Evolutionary conservation across 1,140 invertebrate genomes (phyloP), one percentile per base, ranked within the genome.

Genomic region (Eumeta japonica): DNA sequence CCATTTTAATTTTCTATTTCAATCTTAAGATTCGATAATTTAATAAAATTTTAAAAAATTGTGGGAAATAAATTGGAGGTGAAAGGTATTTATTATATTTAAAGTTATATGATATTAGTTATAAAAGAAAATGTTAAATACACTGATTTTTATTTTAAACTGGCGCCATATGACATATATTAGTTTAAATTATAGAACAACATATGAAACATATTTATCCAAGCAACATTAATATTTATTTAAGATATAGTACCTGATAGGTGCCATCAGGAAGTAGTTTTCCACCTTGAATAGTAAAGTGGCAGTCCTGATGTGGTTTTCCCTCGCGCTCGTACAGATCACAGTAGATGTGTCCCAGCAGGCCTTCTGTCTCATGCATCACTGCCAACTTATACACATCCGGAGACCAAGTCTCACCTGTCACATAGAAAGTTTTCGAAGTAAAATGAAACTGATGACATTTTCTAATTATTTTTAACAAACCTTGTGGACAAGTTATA

Each of bases 261-360:
- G 77, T 77, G n/a, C 90, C 90, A 74, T 95, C 85, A 0, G 81
- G 52, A 31, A 90, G 58, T 40, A 80, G 55, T 70, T 91, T 89
- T 13, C 96, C 95, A 11, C 97, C 97, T 57, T 87, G 86, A 43
- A 99, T 97, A 1, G 96, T 99, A 71, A 97, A 98, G 72, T 99
- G 97, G 60, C 97, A 98, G 62, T 99, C 97, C 79, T 98, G 94
- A 75, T 92, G 87, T 16, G 91, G 86, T 74, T 99, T 99, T 3
- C 86, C 85, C 19, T 77, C 56, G 35, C 97, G 79, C 60, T 92
- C 88, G 64, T 91, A 98, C 58, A 99, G 89, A 76, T 99, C 97
- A 75, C 96, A 97, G 67, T 98, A 99, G 55, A 99, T 97, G 56
- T 94, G 83, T 0, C 97, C 97, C 4, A 99, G 71, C 12, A 88